These are phyloP conservation scores for Drosophila subpulchrella DNA, from an alignment of 1,140 invertebrate genomes.

Conservation along the genomic window DNA sequence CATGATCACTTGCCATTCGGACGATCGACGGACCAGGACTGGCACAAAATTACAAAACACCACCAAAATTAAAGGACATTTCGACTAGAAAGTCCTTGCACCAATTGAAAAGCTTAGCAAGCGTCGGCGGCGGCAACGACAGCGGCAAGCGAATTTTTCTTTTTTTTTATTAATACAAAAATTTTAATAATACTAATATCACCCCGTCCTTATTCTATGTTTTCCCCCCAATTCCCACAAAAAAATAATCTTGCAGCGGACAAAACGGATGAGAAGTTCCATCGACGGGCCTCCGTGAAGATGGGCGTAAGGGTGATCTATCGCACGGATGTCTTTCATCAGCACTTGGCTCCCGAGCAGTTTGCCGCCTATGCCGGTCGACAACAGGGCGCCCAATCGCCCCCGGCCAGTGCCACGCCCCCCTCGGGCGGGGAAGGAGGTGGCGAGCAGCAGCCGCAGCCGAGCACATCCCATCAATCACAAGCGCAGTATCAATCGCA, in stretches of 20 bases:
- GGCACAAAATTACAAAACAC: conserved; percentile 2
- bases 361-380: conserved; percentile 69
- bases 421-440: conserved; percentile 30
- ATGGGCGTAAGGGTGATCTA: conserved; percentile 82
- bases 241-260: conserved; percentile 53
- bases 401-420: conserved; percentile 61
- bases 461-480: neutral
- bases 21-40: conserved; percentile 22
- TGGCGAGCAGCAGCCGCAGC: conserved; percentile 5
- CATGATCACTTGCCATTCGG: conserved; percentile 61
- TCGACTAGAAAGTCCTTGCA: conserved; percentile 26
- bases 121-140: conserved; percentile 50
- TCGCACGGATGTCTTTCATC: conserved; percentile 77
- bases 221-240: neutral
- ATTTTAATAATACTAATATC: too few species aligned
- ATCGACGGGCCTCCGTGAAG: conserved; percentile 78
- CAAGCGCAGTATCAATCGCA: conserved; percentile 13
- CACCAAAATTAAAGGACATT: conserved; percentile 17
- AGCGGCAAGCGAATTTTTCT: conserved; percentile 32
- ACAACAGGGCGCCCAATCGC: conserved; percentile 50
- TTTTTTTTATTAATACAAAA: neutral
- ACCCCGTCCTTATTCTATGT: neutral
- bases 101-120: conserved; percentile 30
- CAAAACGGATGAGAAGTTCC: conserved; percentile 82
- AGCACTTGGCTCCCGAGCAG: conserved; percentile 54